phyloP scores from a whole-genome alignment of 1,140 invertebrate species.

The Diachasmimorpha longicaudata region DNA sequence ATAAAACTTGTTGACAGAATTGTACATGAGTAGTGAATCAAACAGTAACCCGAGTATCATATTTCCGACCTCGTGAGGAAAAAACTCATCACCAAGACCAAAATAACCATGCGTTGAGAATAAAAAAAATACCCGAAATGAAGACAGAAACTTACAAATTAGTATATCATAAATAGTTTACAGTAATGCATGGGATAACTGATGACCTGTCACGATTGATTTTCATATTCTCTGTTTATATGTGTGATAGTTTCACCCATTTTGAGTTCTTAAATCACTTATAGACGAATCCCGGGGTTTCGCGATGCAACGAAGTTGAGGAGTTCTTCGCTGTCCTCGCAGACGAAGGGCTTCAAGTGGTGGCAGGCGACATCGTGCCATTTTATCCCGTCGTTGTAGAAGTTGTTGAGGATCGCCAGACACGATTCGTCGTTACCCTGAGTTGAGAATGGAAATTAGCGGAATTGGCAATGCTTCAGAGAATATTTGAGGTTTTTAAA shows the following conservation, averaged over 20 bases:
- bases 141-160: conserved; percentile 13
- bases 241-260: not conserved
- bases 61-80: not conserved
- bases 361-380: conserved; percentile 93
- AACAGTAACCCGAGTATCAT: not conserved
- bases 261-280: conserved; percentile 49
- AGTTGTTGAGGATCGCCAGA: conserved; percentile 88
- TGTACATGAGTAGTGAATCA: not conserved
- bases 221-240: not conserved
- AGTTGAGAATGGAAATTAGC: not conserved
- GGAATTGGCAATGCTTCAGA: no score
- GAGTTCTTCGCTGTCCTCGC: conserved; percentile 91
- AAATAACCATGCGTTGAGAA: not conserved
- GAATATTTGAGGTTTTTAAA: no score
- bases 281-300: conserved; percentile 83
- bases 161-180: conserved; percentile 34
- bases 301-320: conserved; percentile 87
- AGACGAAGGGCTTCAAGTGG: conserved; percentile 91
- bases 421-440: conserved; percentile 90
- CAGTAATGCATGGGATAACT: not conserved
- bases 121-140: not conserved
- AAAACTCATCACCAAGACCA: not conserved
- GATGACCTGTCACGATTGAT: conserved; percentile 6
- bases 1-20: not conserved
- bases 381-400: conserved; percentile 90